Evolutionary conservation across 2,888 invertebrate genomes (phyloP).

Genomic region (Desoria tigrina): DNA sequence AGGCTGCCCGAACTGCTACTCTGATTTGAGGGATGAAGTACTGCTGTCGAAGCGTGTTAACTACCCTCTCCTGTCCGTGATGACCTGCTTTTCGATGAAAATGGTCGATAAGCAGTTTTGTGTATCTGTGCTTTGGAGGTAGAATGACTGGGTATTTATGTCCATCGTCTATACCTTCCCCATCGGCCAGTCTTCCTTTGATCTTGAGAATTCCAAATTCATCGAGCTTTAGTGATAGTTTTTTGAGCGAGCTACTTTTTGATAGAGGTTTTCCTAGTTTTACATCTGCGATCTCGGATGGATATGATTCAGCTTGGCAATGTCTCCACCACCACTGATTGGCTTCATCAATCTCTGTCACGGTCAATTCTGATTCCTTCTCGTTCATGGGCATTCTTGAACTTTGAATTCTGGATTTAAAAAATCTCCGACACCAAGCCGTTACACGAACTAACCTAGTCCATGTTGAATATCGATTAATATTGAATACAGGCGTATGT

Average conservation of each 20-base stretch:
- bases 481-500: neutral
- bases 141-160: neutral
- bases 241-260: neutral
- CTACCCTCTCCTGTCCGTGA: constrained; percentile 15
- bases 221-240: neutral
- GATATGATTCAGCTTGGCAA: neutral
- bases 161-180: neutral
- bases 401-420: neutral
- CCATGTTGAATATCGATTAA: neutral
- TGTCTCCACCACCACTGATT: neutral
- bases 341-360: neutral
- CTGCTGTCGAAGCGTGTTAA: constrained; percentile 18
- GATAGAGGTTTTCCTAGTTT: neutral
- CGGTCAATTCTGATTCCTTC: too few relatives aligned
- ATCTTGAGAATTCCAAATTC: neutral
- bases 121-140: neutral
- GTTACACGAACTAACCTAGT: neutral
- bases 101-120: constrained; percentile 7
- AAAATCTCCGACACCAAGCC: neutral
- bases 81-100: constrained; percentile 2
- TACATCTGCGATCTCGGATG: neutral
- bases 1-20: constrained; percentile 11
- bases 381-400: neutral
- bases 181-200: neutral
- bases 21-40: constrained; percentile 12